Base-by-base conservation (phyloP, 2,113 vertebrate species). In the Meriones unguiculatus region DNA sequence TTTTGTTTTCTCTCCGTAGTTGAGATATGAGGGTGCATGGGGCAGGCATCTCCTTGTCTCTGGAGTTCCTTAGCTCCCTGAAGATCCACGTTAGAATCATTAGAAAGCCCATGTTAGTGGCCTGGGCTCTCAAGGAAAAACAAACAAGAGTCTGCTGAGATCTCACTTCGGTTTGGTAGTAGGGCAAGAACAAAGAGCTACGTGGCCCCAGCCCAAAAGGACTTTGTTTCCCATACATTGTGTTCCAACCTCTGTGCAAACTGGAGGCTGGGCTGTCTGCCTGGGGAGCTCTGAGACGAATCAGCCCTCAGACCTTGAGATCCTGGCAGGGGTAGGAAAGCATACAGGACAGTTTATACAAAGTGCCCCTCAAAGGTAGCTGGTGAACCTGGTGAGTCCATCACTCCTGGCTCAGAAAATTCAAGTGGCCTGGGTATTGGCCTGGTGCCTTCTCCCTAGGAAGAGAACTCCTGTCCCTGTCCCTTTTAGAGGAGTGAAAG, bases 351-450 rank as follows among this genome's bases (percentile, higher is more conserved):
- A 57, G 52, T 90, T 88, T 87, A 73, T 64, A 38, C 20, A 41
- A 54, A 57, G 64, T 10, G 2, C 9, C 72, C 67, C 77, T 73
- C 72, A 69, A 4, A 65, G 69, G 2, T 0, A 0, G 7, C 28
- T 46, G 25, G 28, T 46, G 24, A 90, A 75, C 32, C 0, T 30
- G 90, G 20, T 32, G 14, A 73, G 62, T 52, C 77, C 90, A 30
- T 46, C 81, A 96, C 70, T 93, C 65, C 17, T 14, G 82, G n/a
- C 38, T 95, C 50, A 46, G 57, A 81, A 91, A 57, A 87, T 54
- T n/a, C 77, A 94, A 28, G 77, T 20, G 92, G 50, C 52, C 41
- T 20, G n/a, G 13, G 28, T 10, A 15, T 28, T 85, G 76, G 46
- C 62, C 24, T 59, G 30, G 30, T 28, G 41, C 65, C 72, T 65